A percentile compares a stretch with the other conserved stretches of the same genome.
Conservation (phyloP, 2,797 vertebrate genomes). For the Onychomys arenicola region DNA sequence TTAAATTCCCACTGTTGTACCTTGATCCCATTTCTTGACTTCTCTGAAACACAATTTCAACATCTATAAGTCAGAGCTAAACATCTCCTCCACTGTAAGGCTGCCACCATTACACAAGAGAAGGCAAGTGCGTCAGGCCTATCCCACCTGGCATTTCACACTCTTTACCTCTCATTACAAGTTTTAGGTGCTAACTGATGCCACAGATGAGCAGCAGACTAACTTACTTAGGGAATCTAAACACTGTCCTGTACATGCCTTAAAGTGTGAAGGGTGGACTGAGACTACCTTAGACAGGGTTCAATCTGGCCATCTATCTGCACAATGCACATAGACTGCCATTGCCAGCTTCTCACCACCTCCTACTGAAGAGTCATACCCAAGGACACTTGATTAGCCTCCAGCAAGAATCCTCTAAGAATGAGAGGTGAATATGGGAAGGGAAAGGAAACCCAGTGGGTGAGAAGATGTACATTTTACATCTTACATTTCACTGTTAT, state of each 20-base stretch:
- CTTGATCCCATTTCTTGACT: background rate
- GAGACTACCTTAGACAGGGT: background rate
- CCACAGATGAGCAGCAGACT: background rate
- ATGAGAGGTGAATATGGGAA: background rate
- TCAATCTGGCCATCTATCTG: background rate
- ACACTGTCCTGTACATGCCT: background rate
- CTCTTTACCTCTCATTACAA: background rate
- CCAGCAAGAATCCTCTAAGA: background rate
- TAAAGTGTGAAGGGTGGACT: background rate
- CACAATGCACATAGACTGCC: background rate
- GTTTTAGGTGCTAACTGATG: background rate
- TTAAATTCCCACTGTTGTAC: background rate
- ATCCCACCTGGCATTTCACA: background rate
- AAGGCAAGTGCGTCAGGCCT: background rate
- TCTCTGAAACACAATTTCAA: background rate
- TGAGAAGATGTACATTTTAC: background rate
- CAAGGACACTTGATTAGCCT: background rate
- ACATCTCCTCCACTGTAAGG: background rate
- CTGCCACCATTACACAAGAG: background rate
- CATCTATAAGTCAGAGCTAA: background rate
- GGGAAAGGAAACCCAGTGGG: background rate
- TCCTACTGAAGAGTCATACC: background rate
- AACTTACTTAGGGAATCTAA: background rate
- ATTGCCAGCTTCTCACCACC: background rate
- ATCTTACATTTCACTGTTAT: background rate